Evolutionary conservation across 2,113 vertebrate genomes (phyloP), one percentile per base, ranked within the genome.

Genomic region (Chionodraco myersi): DNA sequence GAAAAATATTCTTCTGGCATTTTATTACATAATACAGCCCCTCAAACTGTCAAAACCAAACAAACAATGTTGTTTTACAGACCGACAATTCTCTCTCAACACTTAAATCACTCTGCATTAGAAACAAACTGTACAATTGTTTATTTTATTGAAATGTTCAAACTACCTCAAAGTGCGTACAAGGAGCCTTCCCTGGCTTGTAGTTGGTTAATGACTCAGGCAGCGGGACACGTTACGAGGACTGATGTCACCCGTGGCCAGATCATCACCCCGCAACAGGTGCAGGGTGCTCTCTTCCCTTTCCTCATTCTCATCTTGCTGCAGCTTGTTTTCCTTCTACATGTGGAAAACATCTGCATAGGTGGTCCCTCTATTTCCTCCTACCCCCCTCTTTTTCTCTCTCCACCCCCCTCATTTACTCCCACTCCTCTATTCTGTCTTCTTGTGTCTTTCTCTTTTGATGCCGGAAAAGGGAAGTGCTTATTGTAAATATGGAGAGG

Each of bases 271-370:
- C 76, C 67, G 82, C 65, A 92, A 86, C 88, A 94, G 91, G 93
- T 92, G 90, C 92, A 92, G 2, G 59, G 80, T 48, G 44, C 57
- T 76, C 63, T 54, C 18, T 80, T 82, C 34, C 1, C 0, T 71
- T 0, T 78, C 61, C 51, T 83, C 74, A 23, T 47, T 49, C 84
- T 82, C 3, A 61, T 88, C 76, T 73, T 78, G 69, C 84, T 77
- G 64, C 61, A 80, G 89, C 80, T 89, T 93, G 83, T 84, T 88
- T 88, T 88, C 82, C 73, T 86, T 92, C 85, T 82, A 75, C 85
- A 85, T 86, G 79, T 92, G 91, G 86, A 94, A 94, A 94, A 92
- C 89, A 94, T 92, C 91, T 90, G 89, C 89, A 91, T 90, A 89
- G 93, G 92, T 94, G 90, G 90, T 91, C 88, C 61, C 26, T 77